Conservation (phyloP, 2,888 invertebrate species). For the Ceriagrion tenellum region DNA sequence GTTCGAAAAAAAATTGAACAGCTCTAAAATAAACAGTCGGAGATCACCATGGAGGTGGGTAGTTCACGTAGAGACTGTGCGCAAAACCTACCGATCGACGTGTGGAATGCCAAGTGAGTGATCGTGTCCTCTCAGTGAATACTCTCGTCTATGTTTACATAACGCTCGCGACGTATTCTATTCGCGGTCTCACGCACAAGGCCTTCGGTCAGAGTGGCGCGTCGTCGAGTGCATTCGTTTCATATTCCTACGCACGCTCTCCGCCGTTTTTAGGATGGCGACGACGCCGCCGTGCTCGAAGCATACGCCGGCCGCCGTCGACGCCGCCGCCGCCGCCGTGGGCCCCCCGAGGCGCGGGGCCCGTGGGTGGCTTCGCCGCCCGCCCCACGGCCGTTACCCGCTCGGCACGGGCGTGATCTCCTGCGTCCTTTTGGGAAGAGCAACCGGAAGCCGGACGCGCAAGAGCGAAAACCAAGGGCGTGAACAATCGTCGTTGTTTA, state of each 20-base stretch:
- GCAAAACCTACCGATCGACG: too few relatives aligned
- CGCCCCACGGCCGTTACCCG: too few relatives aligned
- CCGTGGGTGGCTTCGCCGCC: background rate
- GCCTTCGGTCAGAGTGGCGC: background rate
- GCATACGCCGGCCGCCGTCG: background rate
- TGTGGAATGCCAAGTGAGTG: too few relatives aligned
- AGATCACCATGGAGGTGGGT: too few relatives aligned
- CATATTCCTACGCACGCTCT: background rate
- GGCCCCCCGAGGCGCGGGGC: background rate
- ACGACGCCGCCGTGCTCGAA: background rate
- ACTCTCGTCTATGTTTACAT: background rate
- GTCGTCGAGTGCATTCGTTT: background rate
- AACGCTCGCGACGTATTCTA: background rate
- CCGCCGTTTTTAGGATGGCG: background rate
- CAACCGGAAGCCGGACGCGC: background rate
- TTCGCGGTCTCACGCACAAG: too few relatives aligned
- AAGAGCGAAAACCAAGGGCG: background rate
- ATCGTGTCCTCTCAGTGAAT: background rate
- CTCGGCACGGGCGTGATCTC: too few relatives aligned
- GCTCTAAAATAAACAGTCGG: too few relatives aligned
- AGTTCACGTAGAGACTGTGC: too few relatives aligned
- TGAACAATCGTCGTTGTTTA: background rate
- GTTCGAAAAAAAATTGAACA: too few relatives aligned
- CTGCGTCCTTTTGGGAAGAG: background rate
- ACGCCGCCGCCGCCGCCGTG: background rate